These are phyloP conservation scores for Rousettus madagascariensis DNA, from an alignment of 2,797 vertebrate genomes.

Conservation along the genomic window DNA sequence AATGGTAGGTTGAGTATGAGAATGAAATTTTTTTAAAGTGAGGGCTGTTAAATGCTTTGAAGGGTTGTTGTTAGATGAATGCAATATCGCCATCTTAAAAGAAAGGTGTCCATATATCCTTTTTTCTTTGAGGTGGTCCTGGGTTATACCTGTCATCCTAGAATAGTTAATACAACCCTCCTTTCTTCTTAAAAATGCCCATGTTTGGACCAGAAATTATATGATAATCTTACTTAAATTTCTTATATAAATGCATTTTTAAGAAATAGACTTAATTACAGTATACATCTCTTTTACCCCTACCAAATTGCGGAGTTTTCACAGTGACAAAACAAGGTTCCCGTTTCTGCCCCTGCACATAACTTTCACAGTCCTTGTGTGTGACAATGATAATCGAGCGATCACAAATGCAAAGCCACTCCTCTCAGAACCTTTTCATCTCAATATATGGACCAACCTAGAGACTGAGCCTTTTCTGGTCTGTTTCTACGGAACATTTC, in stretches of 20 bases:
- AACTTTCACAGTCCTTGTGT: background rate
- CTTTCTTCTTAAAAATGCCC: background rate
- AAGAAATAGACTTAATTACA: background rate
- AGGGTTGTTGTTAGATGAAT: background rate
- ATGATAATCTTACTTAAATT: background rate
- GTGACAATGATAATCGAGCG: background rate
- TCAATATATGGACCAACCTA: rapidly evolving
- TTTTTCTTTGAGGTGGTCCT: background rate
- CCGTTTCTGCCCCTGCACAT: background rate
- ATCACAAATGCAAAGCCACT: background rate
- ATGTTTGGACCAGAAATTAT: background rate
- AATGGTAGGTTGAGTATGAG: background rate
- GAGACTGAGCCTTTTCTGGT: background rate
- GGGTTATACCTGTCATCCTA: background rate
- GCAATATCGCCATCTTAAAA: background rate
- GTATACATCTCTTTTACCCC: background rate
- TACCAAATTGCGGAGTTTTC: background rate
- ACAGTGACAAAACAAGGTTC: background rate
- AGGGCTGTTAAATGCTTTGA: background rate
- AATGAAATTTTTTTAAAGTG: background rate
- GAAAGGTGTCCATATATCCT: background rate
- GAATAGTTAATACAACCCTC: background rate
- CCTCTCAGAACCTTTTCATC: background rate
- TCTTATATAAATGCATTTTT: background rate
- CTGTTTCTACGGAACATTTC: background rate